phyloP scores from a whole-genome alignment of 35 echinoderm and acorn worm species.

The Lytechinus pictus region DNA sequence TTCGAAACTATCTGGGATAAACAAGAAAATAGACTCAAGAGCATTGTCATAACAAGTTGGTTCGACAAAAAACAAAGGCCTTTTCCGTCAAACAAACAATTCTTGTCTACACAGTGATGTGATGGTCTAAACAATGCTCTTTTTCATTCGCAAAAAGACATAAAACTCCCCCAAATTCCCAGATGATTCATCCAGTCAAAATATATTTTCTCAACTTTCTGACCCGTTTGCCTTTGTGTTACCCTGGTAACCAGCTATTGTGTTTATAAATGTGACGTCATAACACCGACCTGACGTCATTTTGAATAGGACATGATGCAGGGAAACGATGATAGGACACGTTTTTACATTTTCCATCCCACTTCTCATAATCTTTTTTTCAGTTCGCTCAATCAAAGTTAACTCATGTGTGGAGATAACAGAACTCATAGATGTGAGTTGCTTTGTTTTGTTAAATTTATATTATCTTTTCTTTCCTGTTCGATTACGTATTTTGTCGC shows the following conservation, averaged over 20 bases:
- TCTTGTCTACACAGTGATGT: neutral
- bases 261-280: conserved; percentile 5
- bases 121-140: neutral
- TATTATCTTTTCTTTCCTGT: too few species aligned
- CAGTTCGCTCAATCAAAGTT: neutral
- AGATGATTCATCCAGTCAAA: conserved; percentile 12
- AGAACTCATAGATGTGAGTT: too few species aligned
- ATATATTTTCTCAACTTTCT: neutral
- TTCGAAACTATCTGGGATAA: neutral
- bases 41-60: conserved; percentile 10
- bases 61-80: neutral
- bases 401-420: too few species aligned
- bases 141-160: neutral
- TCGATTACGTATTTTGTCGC: too few species aligned
- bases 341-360: neutral
- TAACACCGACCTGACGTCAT: neutral
- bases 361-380: neutral
- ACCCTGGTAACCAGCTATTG: neutral
- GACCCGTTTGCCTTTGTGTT: neutral
- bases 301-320: neutral
- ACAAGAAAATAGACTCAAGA: neutral
- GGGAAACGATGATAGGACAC: neutral
- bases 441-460: too few species aligned
- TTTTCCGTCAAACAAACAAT: neutral
- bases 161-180: neutral